Evolutionary conservation across 2,113 vertebrate species (phyloP), one percentile per base, ranked within the genome.

Genomic region (Tragelaphus scriptus): DNA sequence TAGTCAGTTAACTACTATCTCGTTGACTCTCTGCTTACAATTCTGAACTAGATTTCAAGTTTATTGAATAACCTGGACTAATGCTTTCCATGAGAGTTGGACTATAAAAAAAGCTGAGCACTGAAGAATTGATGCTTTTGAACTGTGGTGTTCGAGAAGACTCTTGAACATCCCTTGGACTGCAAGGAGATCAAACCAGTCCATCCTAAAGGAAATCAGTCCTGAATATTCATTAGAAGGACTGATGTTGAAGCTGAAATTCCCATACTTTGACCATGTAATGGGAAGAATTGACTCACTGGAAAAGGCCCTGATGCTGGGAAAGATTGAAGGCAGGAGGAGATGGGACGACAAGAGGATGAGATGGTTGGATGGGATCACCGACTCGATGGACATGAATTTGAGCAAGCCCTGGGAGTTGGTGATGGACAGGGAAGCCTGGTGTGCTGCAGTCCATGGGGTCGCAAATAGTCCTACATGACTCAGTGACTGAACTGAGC

Each of bases 401-500:
- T 6, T 75, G 68, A 75, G n/a, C n/a, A 75, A 75, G 68, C n/a
- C 6, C n/a, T 0, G 0, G 19, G 19, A 23, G 68, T 12, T 40
- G 68, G 10, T 23, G 21, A 75, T 40, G 21, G 10, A 23, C 36
- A 75, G 19, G 36, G 68, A 75, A 40, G 36, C 68, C 36, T 40
- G 68, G 21, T 6, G 10, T 75, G 68, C 36, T 40, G 68, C 68
- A 75, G 36, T 75, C 68, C 36, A 75, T 7, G 21, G 68, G 19
- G 36, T 40, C 2, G 0, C 36, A 75, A 75, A 40, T 12, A 40
- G 68, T 40, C 36, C 0, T 5, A 75, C 36, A 40, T 0, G 0
- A 25, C 68, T 75, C 36, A 23, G 68, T 6, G 68, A 71, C 68
- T 40, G 68, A 40, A 75, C 5, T 40, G 17, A 75, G 68, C 68